phyloP scores from a whole-genome alignment of 2,888 invertebrate species.

The Stegophylla sp. region DNA sequence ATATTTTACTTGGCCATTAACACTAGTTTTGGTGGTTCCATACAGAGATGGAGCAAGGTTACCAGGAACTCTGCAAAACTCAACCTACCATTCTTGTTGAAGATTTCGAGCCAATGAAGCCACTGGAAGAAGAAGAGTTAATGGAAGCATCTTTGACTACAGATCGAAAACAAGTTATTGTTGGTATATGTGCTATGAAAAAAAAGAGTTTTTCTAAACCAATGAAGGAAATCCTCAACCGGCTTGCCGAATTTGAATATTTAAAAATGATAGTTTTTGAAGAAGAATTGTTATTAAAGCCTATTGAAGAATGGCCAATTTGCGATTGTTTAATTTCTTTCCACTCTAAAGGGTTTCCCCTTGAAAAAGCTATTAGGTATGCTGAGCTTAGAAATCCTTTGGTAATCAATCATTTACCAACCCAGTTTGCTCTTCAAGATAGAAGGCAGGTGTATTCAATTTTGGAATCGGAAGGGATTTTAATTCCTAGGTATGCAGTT shows the following conservation, averaged over 20 bases:
- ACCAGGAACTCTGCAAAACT: conserved; percentile 82
- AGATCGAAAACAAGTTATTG: conserved; percentile 86
- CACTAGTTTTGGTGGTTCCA: conserved; percentile 71
- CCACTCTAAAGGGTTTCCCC: conserved; percentile 97
- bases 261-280: conserved; percentile 93
- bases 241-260: conserved; percentile 95
- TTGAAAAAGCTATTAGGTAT: conserved; percentile 97
- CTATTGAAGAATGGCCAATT: conserved; percentile 96
- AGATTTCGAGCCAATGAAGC: conserved; percentile 57
- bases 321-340: conserved; percentile 98
- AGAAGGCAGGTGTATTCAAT: conserved; percentile 94
- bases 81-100: conserved; percentile 71
- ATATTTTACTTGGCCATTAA: conserved; percentile 55
- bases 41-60: conserved; percentile 90
- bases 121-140: conserved; percentile 60
- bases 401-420: conserved; percentile 96
- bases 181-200: conserved; percentile 99
- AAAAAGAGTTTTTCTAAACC: conserved; percentile 99
- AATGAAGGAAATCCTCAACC: conserved; percentile 96
- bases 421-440: conserved; percentile 98
- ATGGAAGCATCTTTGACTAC: conserved; percentile 58
- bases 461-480: conserved; percentile 90
- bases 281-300: conserved; percentile 93
- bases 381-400: conserved; percentile 92
- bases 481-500: conserved; percentile 97